Percentiles rank a stretch among this genome's conserved stretches.
Conservation (phyloP, 2,113 vertebrate species). For the Brachionichthys hirsutus region DNA sequence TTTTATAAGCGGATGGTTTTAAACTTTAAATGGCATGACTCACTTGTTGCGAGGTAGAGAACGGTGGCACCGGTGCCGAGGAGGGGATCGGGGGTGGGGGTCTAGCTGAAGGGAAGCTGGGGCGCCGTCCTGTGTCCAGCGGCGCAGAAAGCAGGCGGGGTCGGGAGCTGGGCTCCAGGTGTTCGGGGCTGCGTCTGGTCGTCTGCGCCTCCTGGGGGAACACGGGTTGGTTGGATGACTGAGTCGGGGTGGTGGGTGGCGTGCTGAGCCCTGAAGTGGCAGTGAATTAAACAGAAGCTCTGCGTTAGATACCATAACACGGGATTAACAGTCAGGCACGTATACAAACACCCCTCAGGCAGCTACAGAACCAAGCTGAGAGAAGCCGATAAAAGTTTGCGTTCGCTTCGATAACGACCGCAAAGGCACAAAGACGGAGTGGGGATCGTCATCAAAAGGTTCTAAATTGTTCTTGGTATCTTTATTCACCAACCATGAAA, state of each 20-base stretch:
- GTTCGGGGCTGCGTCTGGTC: constrained; percentile 82
- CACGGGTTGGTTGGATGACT: constrained; percentile 83
- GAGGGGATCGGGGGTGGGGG: constrained; percentile 75
- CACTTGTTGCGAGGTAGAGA: constrained; percentile 85
- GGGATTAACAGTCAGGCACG: not conserved
- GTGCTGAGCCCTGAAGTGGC: constrained; percentile 88
- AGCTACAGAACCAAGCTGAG: no score
- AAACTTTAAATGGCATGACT: constrained; percentile 66
- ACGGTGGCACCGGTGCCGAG: constrained; percentile 63
- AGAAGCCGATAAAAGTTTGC: no score
- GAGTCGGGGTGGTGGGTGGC: constrained; percentile 89
- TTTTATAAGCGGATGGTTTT: not conserved
- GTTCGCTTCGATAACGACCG: no score
- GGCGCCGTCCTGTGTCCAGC: constrained; percentile 83
- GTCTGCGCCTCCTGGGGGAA: constrained; percentile 87
- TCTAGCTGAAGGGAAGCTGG: constrained; percentile 78
- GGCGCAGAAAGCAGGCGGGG: constrained; percentile 83
- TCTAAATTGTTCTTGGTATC: no score
- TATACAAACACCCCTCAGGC: no score
- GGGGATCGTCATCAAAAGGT: no score
- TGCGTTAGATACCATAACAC: constrained; percentile 14
- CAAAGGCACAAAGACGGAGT: no score
- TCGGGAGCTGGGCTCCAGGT: constrained; percentile 77
- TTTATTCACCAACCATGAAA: no score
- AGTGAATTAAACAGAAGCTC: constrained; percentile 21